Evolutionary conservation across 2,113 vertebrate genomes (phyloP).

Genomic region (Pterocles gutturalis): DNA sequence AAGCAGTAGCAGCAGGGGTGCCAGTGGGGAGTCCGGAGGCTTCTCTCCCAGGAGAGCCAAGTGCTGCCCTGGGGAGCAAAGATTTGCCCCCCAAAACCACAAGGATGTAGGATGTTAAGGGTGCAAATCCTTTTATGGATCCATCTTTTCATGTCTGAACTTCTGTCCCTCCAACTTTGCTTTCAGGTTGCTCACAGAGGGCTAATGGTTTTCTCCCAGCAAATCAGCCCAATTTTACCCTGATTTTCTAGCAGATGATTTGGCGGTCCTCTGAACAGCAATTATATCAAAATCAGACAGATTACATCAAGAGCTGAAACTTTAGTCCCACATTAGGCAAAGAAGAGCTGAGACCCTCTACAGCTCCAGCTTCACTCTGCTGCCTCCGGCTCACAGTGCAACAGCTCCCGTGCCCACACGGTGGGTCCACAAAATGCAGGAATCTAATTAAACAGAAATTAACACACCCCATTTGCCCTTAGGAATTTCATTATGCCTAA

Average conservation of each 20-base stretch:
- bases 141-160: background rate
- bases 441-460: conserved; percentile 15
- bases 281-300: background rate
- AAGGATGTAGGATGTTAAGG: background rate
- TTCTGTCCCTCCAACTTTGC: background rate
- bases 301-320: background rate
- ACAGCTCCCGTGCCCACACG: background rate
- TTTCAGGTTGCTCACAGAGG: background rate
- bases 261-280: background rate
- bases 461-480: background rate
- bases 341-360: background rate
- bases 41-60: background rate
- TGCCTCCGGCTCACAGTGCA: accelerated
- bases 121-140: background rate
- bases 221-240: background rate
- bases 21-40: background rate
- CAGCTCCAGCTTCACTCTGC: background rate
- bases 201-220: background rate
- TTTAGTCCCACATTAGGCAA: background rate
- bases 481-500: conserved; percentile 27
- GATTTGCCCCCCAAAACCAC: background rate
- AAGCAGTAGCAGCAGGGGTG: background rate
- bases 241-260: background rate
- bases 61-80: background rate
- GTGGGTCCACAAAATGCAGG: background rate